These are phyloP conservation scores for Drosophila stalkeri DNA, from an alignment of 2,888 invertebrate species.

Conservation along the genomic window DNA sequence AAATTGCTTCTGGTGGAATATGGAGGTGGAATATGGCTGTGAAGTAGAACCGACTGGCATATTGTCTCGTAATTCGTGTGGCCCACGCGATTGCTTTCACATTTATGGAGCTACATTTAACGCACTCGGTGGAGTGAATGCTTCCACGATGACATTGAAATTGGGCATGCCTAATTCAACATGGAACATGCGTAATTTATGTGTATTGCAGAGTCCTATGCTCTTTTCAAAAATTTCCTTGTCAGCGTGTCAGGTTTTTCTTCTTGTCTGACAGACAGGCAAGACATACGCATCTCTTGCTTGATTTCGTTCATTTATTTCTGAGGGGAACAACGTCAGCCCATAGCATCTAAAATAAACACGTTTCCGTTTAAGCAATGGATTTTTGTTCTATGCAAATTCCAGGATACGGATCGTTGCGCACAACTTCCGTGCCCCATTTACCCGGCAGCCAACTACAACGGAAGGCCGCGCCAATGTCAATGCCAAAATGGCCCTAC, in stretches of 20 bases:
- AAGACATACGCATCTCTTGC: slow-evolving; percentile 3
- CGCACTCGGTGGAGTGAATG: slow-evolving; percentile 4
- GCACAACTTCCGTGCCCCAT: slow-evolving; percentile 66
- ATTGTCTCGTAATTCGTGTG: slow-evolving; percentile 39
- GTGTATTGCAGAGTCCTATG: slow-evolving; percentile 21
- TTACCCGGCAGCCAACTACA: slow-evolving; percentile 50
- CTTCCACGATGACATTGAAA: slow-evolving; percentile 24
- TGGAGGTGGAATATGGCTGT: neutral
- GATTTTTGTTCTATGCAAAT: slow-evolving; percentile 70
- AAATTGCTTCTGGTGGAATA: slow-evolving; percentile 37
- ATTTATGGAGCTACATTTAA: slow-evolving; percentile 43
- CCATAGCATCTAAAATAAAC: slow-evolving; percentile 51
- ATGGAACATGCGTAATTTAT: slow-evolving; percentile 63
- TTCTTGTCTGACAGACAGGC: slow-evolving; percentile 26
- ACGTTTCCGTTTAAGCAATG: slow-evolving; percentile 58
- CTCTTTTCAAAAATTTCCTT: slow-evolving; percentile 24
- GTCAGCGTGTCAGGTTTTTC: slow-evolving; percentile 35
- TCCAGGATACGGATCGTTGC: slow-evolving; percentile 57
- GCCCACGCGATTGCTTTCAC: slow-evolving; percentile 59
- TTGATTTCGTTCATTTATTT: slow-evolving; percentile 59
- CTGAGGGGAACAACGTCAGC: slow-evolving; percentile 13
- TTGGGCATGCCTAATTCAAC: slow-evolving; percentile 43
- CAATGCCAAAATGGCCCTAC: slow-evolving; percentile 20
- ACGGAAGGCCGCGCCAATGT: slow-evolving; percentile 28
- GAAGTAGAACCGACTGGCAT: slow-evolving; percentile 8